phyloP scores from a whole-genome alignment of 2,888 invertebrate species.

The Leptinotarsa peninsularis region DNA sequence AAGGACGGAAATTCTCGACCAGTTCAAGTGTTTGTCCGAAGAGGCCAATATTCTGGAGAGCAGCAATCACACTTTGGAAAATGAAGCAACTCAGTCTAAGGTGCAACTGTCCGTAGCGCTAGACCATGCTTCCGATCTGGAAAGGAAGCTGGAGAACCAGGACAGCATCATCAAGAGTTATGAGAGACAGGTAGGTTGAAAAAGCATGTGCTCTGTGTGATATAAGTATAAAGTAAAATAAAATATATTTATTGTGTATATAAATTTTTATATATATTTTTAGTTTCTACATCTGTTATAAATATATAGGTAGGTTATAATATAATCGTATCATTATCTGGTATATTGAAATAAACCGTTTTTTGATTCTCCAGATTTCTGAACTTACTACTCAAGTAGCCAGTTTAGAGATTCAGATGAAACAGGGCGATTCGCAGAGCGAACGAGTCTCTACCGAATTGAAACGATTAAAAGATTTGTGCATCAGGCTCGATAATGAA shows the following conservation, averaged over 20 bases:
- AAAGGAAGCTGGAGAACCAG: constrained; percentile 72
- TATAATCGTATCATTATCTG: too few relatives aligned
- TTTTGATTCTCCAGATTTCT: constrained; percentile 62
- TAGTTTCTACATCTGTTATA: too few relatives aligned
- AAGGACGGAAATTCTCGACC: constrained; percentile 83
- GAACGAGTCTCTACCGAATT: constrained; percentile 74
- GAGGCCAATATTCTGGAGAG: constrained; percentile 83
- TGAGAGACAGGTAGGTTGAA: constrained; percentile 69
- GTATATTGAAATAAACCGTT: too few relatives aligned
- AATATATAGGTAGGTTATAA: too few relatives aligned
- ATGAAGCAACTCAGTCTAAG: constrained; percentile 79
- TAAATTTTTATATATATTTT: too few relatives aligned
- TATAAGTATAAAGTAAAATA: too few relatives aligned
- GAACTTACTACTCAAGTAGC: constrained; percentile 70
- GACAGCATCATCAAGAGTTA: constrained; percentile 69
- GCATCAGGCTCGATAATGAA: constrained; percentile 75
- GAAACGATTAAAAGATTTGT: constrained; percentile 71
- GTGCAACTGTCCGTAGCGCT: constrained; percentile 69
- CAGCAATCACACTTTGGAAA: constrained; percentile 83
- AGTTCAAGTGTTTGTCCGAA: constrained; percentile 80
- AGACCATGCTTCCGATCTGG: constrained; percentile 73
- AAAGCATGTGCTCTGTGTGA: neutral
- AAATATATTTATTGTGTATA: too few relatives aligned
- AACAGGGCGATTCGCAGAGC: constrained; percentile 71
- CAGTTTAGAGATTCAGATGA: constrained; percentile 75